Evolutionary conservation across 2,888 invertebrate species (phyloP).

Genomic region (Chorisops tibialis): DNA sequence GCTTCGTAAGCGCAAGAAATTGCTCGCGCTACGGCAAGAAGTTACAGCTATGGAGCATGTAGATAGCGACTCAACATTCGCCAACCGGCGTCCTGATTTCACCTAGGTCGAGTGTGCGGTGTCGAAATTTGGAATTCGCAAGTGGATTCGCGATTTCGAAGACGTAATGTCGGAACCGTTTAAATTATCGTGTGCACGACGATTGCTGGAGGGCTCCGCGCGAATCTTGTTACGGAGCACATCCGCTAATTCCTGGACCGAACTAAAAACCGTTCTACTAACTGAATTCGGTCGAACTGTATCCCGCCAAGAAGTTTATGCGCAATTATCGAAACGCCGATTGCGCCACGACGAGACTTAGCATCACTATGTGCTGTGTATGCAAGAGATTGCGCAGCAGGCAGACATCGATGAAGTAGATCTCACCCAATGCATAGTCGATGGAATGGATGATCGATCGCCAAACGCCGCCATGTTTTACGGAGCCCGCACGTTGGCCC

Average conservation of each 20-base stretch:
- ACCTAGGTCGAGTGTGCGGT: neutral
- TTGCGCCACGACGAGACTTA: neutral
- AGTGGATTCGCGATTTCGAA: neutral
- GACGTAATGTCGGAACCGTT: neutral
- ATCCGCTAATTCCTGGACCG: neutral
- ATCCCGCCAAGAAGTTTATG: conserved; percentile 1
- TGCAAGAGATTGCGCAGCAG: conserved; percentile 5
- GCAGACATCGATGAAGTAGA: neutral
- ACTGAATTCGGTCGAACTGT: neutral
- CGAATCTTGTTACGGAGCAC: neutral
- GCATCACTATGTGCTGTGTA: neutral
- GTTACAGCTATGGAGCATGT: neutral
- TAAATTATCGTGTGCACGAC: neutral
- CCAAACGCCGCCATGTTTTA: neutral
- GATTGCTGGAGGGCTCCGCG: neutral
- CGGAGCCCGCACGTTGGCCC: neutral
- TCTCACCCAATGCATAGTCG: neutral
- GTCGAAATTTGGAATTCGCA: neutral
- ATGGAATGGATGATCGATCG: neutral
- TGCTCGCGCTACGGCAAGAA: neutral
- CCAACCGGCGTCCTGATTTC: neutral
- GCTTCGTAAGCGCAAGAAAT: neutral
- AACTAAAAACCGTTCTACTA: neutral
- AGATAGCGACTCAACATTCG: neutral
- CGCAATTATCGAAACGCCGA: neutral